Percentiles rank a stretch among this genome's conserved stretches.
phyloP scores from a whole-genome alignment of 2,888 invertebrate genomes.

The Gisinianus flammeolus region DNA sequence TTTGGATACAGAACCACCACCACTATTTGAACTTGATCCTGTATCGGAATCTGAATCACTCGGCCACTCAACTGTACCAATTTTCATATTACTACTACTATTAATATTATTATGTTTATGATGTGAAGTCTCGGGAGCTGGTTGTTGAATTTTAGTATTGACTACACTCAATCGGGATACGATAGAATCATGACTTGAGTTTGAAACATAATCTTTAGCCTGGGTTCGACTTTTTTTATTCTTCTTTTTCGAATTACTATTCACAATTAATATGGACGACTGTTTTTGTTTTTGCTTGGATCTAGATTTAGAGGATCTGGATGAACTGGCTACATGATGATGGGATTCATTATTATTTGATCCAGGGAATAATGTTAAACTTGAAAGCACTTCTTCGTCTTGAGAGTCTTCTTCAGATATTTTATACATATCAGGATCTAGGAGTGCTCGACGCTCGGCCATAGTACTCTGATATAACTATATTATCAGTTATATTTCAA shows the following conservation, averaged over 20 bases:
- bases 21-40: slow-evolving; percentile 4
- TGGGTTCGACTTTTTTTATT: background rate
- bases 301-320: background rate
- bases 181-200: no score
- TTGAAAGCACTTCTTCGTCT: slow-evolving; percentile 54
- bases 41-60: slow-evolving; percentile 4
- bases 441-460: slow-evolving; percentile 47
- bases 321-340: background rate
- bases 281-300: background rate
- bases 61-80: slow-evolving; percentile 10
- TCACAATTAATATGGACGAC: background rate
- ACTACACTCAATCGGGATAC: no score
- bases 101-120: background rate
- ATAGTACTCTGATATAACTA: slow-evolving; percentile 30
- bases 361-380: background rate
- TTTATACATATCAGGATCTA: slow-evolving; percentile 58
- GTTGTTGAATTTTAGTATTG: no score
- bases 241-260: background rate
- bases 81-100: slow-evolving; percentile 1
- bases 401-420: slow-evolving; percentile 58
- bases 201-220: background rate
- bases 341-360: background rate
- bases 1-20: background rate
- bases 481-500: background rate
- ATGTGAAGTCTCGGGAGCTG: background rate